Conservation (phyloP, 2,888 invertebrate species). For the Netelia inedita region DNA sequence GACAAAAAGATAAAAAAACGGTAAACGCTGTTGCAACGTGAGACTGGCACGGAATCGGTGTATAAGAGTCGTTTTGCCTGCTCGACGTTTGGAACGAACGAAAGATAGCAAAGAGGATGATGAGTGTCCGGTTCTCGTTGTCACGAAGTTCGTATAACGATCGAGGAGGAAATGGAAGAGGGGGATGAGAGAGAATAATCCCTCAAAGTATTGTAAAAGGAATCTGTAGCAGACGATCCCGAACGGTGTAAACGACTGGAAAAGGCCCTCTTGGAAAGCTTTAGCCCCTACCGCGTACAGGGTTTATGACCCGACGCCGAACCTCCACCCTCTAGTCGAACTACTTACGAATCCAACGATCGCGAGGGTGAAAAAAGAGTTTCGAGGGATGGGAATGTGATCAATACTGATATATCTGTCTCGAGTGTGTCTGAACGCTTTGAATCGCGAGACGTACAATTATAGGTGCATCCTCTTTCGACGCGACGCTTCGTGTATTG, state of each 20-base stretch:
- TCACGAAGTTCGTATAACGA: background rate
- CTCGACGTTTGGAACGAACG: constrained; percentile 21
- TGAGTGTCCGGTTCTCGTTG: constrained; percentile 43
- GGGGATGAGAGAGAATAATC: constrained; percentile 34
- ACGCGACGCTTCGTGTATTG: no score
- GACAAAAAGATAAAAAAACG: constrained; percentile 33
- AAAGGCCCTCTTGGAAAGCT: constrained; percentile 38
- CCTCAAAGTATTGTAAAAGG: constrained; percentile 53
- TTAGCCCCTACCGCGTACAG: constrained; percentile 11
- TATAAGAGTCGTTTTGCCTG: background rate
- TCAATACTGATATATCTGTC: constrained; percentile 59
- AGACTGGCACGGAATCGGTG: background rate
- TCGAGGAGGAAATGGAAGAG: background rate
- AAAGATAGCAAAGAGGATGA: constrained; percentile 58
- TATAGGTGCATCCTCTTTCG: constrained; percentile 14
- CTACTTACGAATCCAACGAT: constrained; percentile 28
- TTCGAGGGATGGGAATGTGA: constrained; percentile 28
- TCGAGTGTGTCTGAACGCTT: constrained; percentile 47
- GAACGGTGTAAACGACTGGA: constrained; percentile 49
- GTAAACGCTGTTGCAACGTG: constrained; percentile 23
- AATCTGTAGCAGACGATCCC: constrained; percentile 51
- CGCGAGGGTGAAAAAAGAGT: background rate
- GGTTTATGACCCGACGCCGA: constrained; percentile 58
- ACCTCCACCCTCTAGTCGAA: background rate
- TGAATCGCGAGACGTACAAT: constrained; percentile 43